Percentiles rank a stretch among this genome's conserved stretches.
Evolutionary conservation across 2,888 invertebrate species (phyloP).

Genomic region (Drosophila prolongata): DNA sequence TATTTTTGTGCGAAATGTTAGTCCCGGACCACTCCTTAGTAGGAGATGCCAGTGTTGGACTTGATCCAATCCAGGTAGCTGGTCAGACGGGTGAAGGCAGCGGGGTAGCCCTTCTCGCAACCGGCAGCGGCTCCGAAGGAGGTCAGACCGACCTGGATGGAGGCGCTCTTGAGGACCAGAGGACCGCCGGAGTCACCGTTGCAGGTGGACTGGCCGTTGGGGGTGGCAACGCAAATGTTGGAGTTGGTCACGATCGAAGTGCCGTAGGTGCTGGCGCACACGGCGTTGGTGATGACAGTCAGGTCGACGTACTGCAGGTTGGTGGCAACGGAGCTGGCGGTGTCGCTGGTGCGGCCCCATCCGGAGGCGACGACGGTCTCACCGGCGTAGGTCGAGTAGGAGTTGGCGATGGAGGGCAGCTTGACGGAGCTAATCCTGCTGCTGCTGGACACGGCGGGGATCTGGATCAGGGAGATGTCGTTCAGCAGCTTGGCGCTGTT

Average conservation of each 20-base stretch:
- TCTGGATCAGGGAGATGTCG: slow-evolving; percentile 73
- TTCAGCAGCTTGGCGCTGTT: slow-evolving; percentile 54
- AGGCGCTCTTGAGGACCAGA: slow-evolving; percentile 48
- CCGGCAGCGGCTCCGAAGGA: slow-evolving; percentile 77
- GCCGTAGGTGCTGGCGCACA: slow-evolving; percentile 82
- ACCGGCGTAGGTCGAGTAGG: slow-evolving; percentile 54
- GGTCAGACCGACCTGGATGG: slow-evolving; percentile 73
- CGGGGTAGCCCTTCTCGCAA: slow-evolving; percentile 75
- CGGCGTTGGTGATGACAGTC: slow-evolving; percentile 66
- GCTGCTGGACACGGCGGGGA: slow-evolving; percentile 38
- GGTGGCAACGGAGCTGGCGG: slow-evolving; percentile 68
- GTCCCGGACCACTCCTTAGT: slow-evolving; percentile 40
- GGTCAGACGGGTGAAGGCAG: slow-evolving; percentile 73
- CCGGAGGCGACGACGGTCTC: slow-evolving; percentile 57
- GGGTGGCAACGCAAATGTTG: slow-evolving; percentile 67
- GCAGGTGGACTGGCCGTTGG: slow-evolving; percentile 70
- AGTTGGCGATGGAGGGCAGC: slow-evolving; percentile 49
- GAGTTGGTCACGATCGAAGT: slow-evolving; percentile 49
- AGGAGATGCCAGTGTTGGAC: slow-evolving; percentile 45
- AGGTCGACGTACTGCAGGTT: slow-evolving; percentile 54
- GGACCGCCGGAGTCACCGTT: slow-evolving; percentile 83
- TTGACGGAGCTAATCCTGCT: slow-evolving; percentile 14
- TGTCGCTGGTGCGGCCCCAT: slow-evolving; percentile 68
- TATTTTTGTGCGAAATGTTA: slow-evolving; percentile 20
- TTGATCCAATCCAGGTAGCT: slow-evolving; percentile 74